Evolutionary conservation across 2,888 invertebrate species (phyloP), one percentile per base, ranked within the genome.

Genomic region (Stegophylla sp.): DNA sequence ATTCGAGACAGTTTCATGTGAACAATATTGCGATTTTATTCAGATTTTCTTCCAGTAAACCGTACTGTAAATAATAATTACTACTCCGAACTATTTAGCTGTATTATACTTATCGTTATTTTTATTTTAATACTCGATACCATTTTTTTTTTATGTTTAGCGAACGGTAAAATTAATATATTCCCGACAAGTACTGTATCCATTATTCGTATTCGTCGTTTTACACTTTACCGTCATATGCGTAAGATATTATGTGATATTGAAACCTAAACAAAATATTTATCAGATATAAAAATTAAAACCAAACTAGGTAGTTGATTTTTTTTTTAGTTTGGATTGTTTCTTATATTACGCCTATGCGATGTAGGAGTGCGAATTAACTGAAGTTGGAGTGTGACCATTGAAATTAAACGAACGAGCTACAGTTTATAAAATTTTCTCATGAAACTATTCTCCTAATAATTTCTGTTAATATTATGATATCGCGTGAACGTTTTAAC

Each of bases 391-490:
- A n/a, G n/a, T n/a, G n/a, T n/a, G n/a, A n/a, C n/a, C n/a, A n/a
- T n/a, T n/a, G n/a, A n/a, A n/a, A n/a, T n/a, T n/a, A 67, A 48
- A 12, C 26, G 26, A 41, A 34, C 34, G 34, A 67, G 28, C n/a
- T 43, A 28, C 67, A 48, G 48, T n/a, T n/a, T n/a, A n/a, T n/a
- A n/a, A n/a, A n/a, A 17, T 51, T 34, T 3, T 28, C 5, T 51
- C 13, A 17, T 28, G n/a, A n/a, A 69, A 69, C 48, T 3, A 51
- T 51, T 45, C 34, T 51, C 26, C 51, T 69, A 51, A 69, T 69
- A 69, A 28, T n/a, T n/a, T n/a, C 51, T 51, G 69, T 69, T 69
- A 69, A 69, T 51, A 28, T 69, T 69, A 17, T 51, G 10, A 51
- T 69, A 28, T 69, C 51, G 17, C 28, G 10, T 69, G 51, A 69